A percentile compares a stretch with the other conserved stretches of the same genome.
These are phyloP conservation scores for Troilus luridus DNA, from an alignment of 2,888 invertebrate genomes.

Conservation along the genomic window DNA sequence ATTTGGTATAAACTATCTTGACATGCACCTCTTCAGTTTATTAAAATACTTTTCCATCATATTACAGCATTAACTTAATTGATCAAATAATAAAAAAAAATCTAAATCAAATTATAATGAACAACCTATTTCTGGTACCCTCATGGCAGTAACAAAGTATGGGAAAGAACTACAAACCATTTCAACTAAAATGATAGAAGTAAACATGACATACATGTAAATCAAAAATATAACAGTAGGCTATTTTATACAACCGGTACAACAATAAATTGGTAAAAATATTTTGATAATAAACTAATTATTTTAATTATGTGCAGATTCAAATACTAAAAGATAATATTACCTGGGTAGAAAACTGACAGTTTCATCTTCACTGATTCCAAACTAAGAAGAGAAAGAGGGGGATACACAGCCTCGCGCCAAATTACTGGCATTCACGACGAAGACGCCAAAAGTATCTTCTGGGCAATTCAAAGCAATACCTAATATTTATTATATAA, in stretches of 20 bases:
- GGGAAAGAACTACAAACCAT: not conserved
- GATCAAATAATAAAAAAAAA: not conserved
- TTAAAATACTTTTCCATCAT: not conserved
- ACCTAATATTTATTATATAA: not conserved
- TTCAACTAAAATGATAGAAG: not conserved
- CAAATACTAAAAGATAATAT: not conserved
- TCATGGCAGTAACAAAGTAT: not conserved
- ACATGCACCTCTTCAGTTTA: not conserved
- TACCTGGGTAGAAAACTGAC: constrained; percentile 11
- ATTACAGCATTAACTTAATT: not conserved
- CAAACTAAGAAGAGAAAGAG: not conserved
- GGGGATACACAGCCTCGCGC: not conserved
- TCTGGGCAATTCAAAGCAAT: constrained; percentile 1
- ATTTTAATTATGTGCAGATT: not conserved
- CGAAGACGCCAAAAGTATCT: not conserved
- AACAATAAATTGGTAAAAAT: not conserved
- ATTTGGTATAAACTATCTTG: not conserved
- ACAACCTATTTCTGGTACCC: not conserved
- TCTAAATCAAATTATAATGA: not conserved
- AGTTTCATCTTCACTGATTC: not conserved
- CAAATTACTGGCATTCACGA: not conserved
- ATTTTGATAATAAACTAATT: not conserved
- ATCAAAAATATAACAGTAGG: not conserved
- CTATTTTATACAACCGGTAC: not conserved
- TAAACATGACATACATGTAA: not conserved